Percentiles rank a stretch among this genome's conserved stretches.
These are phyloP conservation scores for Junco hyemalis DNA, from an alignment of 2,113 vertebrate species.

Conservation along the genomic window DNA sequence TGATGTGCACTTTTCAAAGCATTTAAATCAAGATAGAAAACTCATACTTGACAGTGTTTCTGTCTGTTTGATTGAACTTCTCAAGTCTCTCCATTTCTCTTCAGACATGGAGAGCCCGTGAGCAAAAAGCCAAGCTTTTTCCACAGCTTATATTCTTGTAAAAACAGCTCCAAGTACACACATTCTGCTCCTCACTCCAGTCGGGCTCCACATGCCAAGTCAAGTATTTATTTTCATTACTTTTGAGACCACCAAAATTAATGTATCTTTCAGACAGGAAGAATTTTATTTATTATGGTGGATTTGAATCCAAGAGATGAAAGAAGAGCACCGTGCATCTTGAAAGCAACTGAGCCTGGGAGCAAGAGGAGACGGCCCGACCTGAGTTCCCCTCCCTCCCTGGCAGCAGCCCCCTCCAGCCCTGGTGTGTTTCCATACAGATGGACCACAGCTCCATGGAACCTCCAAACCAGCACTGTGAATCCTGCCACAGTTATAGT, in stretches of 20 bases:
- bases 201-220: conserved; percentile 54
- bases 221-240: conserved; percentile 75
- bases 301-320: conserved; percentile 71
- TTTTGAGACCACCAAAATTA: conserved; percentile 76
- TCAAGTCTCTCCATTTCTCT: conserved; percentile 15
- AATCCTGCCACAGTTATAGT: background rate
- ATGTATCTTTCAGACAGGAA: conserved; percentile 77
- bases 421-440: background rate
- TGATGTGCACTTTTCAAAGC: background rate
- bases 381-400: conserved; percentile 21
- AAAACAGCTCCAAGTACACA: conserved; percentile 72
- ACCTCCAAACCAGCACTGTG: background rate
- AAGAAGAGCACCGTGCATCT: conserved; percentile 58
- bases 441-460: background rate
- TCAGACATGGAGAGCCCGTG: background rate
- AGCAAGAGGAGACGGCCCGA: background rate
- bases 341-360: background rate
- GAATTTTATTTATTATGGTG: conserved; percentile 76
- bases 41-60: background rate
- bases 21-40: background rate
- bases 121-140: conserved; percentile 59
- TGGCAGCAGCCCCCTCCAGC: background rate
- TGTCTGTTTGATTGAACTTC: conserved; percentile 39
- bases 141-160: conserved; percentile 71
- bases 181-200: conserved; percentile 68